Percentiles rank a stretch among this genome's conserved stretches.
These are phyloP conservation scores for Anas platyrhynchos DNA, from an alignment of 2,113 vertebrate genomes.

Conservation along the genomic window DNA sequence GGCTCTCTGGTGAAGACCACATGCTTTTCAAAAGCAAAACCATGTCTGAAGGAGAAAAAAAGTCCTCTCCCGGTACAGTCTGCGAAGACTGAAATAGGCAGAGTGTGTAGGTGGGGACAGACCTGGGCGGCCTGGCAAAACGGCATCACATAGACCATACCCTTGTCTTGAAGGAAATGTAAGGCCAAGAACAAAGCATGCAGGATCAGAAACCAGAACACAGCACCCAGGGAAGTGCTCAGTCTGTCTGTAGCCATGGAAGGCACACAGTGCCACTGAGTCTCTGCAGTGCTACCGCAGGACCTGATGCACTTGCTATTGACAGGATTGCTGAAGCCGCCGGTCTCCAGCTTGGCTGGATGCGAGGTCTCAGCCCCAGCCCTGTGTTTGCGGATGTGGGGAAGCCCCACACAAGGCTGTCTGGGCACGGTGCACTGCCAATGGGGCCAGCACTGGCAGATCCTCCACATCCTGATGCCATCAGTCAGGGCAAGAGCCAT, in stretches of 20 bases:
- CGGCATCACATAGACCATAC: fast-evolving
- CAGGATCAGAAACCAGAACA: background rate
- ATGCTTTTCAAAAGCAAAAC: background rate
- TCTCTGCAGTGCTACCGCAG: background rate
- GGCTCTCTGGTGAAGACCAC: constrained; percentile 5
- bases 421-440: fast-evolving
- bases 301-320: background rate
- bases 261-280: fast-evolving
- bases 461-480: fast-evolving
- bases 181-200: background rate
- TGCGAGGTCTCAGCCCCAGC: background rate
- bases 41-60: background rate
- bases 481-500: fast-evolving
- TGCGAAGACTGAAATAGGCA: background rate
- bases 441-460: background rate
- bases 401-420: fast-evolving
- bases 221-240: background rate
- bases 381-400: background rate
- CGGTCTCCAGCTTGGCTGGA: background rate
- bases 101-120: background rate
- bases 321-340: background rate
- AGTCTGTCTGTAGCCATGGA: background rate
- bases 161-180: background rate
- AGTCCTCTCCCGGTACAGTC: background rate
- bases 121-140: background rate